These are phyloP conservation scores for Alaudala cheleensis DNA, from an alignment of 2,113 vertebrate species.

Conservation along the genomic window DNA sequence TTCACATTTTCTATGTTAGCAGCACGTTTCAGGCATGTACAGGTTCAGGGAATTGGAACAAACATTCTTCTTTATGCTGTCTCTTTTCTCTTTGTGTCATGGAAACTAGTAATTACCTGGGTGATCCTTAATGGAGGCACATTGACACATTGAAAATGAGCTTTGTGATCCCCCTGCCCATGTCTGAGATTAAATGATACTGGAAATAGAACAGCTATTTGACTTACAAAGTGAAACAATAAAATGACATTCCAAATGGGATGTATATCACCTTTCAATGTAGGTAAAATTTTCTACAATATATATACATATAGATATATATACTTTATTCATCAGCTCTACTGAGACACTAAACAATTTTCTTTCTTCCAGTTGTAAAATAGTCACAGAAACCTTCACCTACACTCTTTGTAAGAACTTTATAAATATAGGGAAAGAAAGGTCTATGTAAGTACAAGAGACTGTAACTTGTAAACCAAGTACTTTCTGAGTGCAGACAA, in stretches of 20 bases:
- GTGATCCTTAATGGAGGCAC: background rate
- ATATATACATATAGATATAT: background rate
- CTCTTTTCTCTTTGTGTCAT: background rate
- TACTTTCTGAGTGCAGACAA: background rate
- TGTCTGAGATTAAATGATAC: background rate
- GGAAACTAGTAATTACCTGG: background rate
- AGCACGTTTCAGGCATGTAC: background rate
- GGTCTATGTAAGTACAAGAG: background rate
- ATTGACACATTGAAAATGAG: background rate
- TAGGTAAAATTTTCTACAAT: background rate
- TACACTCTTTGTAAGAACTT: background rate
- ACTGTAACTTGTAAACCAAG: background rate
- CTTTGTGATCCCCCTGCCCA: background rate
- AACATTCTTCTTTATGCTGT: background rate
- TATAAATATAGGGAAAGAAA: background rate
- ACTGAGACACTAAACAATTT: background rate
- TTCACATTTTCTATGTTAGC: background rate
- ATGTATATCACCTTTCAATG: background rate
- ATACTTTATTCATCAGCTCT: background rate
- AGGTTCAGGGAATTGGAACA: background rate
- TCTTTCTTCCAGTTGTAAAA: background rate
- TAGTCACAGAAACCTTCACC: background rate
- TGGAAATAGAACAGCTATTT: background rate
- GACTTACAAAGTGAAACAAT: background rate
- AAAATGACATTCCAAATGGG: background rate